Conservation (phyloP, 2,888 invertebrate genomes). For the Spatulosminthurus flaviceps region DNA sequence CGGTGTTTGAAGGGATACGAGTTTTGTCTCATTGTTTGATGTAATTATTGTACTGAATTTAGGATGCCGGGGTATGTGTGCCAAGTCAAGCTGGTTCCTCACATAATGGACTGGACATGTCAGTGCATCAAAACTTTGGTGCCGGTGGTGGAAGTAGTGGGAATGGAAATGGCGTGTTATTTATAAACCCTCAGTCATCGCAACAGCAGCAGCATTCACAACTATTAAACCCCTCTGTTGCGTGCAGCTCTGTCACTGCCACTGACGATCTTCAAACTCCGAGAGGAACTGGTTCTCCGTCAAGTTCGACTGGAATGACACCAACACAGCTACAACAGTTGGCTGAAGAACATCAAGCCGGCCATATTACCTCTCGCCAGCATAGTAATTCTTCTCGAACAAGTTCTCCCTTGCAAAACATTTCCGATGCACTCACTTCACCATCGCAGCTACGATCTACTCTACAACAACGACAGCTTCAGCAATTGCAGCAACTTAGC, state of each 20-base stretch:
- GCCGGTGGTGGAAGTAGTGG: slow-evolving; percentile 31
- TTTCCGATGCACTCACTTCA: background rate
- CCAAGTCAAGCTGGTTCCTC: slow-evolving; percentile 49
- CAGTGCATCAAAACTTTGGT: slow-evolving; percentile 51
- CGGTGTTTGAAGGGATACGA: background rate
- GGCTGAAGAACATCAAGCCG: slow-evolving; percentile 36
- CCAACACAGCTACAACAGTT: slow-evolving; percentile 51
- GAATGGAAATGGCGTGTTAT: slow-evolving; percentile 51
- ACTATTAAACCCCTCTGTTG: slow-evolving; percentile 47
- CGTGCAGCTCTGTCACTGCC: slow-evolving; percentile 42
- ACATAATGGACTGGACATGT: slow-evolving; percentile 62
- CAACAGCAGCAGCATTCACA: slow-evolving; percentile 44
- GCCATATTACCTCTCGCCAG: background rate
- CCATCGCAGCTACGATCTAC: background rate
- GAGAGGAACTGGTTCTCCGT: slow-evolving; percentile 37
- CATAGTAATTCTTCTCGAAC: slow-evolving; percentile 51
- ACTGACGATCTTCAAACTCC: slow-evolving; percentile 31
- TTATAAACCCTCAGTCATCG: slow-evolving; percentile 41
- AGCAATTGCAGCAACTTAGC: background rate
- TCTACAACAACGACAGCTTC: slow-evolving; percentile 48
- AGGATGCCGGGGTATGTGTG: slow-evolving; percentile 57
- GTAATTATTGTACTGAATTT: background rate
- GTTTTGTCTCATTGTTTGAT: no score
- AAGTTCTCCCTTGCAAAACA: slow-evolving; percentile 13
- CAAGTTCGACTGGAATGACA: slow-evolving; percentile 27